Conservation (phyloP, 2,888 invertebrate genomes). For the Pollenia griseotomentosa region DNA sequence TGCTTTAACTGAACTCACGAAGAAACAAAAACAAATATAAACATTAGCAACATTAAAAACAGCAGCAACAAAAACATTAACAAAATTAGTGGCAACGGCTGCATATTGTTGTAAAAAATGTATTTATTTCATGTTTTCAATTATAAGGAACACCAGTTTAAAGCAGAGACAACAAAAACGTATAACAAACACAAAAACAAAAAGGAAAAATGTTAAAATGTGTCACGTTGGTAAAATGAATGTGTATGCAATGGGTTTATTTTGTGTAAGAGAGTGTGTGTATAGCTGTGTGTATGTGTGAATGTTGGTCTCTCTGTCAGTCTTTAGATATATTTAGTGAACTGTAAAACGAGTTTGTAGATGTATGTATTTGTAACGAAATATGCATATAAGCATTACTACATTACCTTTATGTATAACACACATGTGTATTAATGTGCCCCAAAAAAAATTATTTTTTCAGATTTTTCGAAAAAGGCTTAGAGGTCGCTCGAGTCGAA, state of each 20-base stretch:
- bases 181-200: not conserved
- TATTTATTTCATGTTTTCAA: conserved; percentile 72
- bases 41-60: conserved; percentile 43
- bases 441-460: too few species aligned
- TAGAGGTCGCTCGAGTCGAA: too few species aligned
- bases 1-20: conserved; percentile 57
- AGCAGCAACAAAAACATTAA: not conserved
- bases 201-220: conserved; percentile 48
- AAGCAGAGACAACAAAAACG: not conserved
- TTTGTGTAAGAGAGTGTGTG: conserved; percentile 8
- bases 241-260: conserved; percentile 47
- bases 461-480: too few species aligned
- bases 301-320: not conserved
- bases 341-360: conserved; percentile 55
- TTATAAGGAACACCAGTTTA: conserved; percentile 58
- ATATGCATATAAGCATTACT: not conserved
- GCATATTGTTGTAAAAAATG: conserved; percentile 58
- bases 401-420: not conserved
- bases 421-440: too few species aligned
- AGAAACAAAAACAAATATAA: conserved; percentile 24
- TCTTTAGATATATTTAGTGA: conserved; percentile 45
- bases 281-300: not conserved
- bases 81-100: conserved; percentile 7
- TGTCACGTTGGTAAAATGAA: conserved; percentile 63
- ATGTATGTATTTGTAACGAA: conserved; percentile 1